Evolutionary conservation across 2,797 vertebrate species (phyloP).

Genomic region (Cyprinella venusta): DNA sequence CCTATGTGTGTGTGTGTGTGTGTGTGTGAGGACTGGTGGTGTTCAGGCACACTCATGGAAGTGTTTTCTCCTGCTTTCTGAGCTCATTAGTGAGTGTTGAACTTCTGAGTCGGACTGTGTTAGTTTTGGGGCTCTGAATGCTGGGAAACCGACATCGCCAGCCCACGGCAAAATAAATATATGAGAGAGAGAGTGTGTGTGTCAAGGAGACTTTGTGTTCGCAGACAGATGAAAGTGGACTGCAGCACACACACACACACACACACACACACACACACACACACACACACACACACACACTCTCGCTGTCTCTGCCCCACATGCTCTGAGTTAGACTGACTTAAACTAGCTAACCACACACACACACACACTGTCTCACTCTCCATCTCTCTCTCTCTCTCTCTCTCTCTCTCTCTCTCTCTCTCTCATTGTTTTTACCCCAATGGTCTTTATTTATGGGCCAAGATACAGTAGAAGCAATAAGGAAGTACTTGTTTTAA

Average conservation of each 20-base stretch:
- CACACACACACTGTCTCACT: conserved; percentile 61
- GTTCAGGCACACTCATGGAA: conserved; percentile 18
- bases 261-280: conserved; percentile 19
- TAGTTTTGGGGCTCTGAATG: conserved; percentile 68
- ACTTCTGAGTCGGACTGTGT: conserved; percentile 59
- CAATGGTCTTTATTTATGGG: too few species aligned
- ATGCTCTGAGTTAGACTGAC: conserved; percentile 81
- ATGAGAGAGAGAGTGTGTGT: conserved; percentile 39
- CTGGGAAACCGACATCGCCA: conserved; percentile 51
- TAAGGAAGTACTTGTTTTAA: too few species aligned
- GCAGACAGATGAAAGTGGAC: conserved; percentile 60
- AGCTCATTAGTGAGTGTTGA: conserved; percentile 50
- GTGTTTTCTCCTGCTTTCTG: conserved; percentile 7
- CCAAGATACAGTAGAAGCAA: too few species aligned
- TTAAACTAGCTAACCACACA: conserved; percentile 73
- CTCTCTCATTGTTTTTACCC: too few species aligned
- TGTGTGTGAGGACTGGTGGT: background rate
- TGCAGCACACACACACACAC: background rate
- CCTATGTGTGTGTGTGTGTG: too few species aligned
- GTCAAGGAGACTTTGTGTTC: conserved; percentile 20
- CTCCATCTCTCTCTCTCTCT: too few species aligned
- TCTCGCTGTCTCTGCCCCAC: conserved; percentile 68
- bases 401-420: too few species aligned
- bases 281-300: conserved; percentile 10
- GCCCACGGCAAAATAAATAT: conserved; percentile 72